Conservation (phyloP, 2,797 vertebrate species). For the Champsocephalus esox region DNA sequence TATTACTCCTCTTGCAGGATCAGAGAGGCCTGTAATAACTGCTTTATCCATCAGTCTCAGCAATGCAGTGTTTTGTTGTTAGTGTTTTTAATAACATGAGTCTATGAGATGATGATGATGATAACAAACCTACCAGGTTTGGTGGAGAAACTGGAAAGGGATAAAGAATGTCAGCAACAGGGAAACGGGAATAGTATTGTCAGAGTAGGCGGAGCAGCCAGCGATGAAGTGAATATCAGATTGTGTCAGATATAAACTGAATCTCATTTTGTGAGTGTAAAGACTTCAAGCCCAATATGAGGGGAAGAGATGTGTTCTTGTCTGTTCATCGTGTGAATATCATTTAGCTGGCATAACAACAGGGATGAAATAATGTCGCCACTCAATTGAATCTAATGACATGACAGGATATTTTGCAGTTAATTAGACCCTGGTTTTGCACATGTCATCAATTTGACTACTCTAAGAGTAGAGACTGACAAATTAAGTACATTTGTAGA, state of each 20-base stretch:
- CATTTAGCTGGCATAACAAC: slow-evolving; percentile 13
- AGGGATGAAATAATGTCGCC: slow-evolving; percentile 8
- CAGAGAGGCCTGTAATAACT: slow-evolving; percentile 73
- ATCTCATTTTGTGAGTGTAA: slow-evolving; percentile 65
- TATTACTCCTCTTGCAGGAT: slow-evolving; percentile 79
- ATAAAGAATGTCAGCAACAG: slow-evolving; percentile 56
- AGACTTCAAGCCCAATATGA: slow-evolving; percentile 30
- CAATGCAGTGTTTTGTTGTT: slow-evolving; percentile 72
- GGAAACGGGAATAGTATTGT: slow-evolving; percentile 25
- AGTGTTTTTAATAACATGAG: slow-evolving; percentile 63
- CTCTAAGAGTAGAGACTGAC: slow-evolving; percentile 60
- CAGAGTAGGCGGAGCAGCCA: slow-evolving; percentile 27
- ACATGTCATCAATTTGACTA: slow-evolving; percentile 48
- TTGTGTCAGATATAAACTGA: slow-evolving; percentile 56
- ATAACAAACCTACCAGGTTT: slow-evolving; percentile 24
- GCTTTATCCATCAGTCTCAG: slow-evolving; percentile 67
- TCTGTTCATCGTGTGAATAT: background rate
- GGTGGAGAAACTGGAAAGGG: slow-evolving; percentile 55
- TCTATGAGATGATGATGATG: slow-evolving; percentile 46
- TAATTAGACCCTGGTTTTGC: slow-evolving; percentile 38
- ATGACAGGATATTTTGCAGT: slow-evolving; percentile 18
- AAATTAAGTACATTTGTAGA: slow-evolving; percentile 48
- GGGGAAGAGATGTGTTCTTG: slow-evolving; percentile 11
- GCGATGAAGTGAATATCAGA: slow-evolving; percentile 43
- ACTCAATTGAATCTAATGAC: slow-evolving; percentile 29